phyloP scores from a whole-genome alignment of 92 coral and sea anemone species.

The Epizoanthus rinbou region DNA sequence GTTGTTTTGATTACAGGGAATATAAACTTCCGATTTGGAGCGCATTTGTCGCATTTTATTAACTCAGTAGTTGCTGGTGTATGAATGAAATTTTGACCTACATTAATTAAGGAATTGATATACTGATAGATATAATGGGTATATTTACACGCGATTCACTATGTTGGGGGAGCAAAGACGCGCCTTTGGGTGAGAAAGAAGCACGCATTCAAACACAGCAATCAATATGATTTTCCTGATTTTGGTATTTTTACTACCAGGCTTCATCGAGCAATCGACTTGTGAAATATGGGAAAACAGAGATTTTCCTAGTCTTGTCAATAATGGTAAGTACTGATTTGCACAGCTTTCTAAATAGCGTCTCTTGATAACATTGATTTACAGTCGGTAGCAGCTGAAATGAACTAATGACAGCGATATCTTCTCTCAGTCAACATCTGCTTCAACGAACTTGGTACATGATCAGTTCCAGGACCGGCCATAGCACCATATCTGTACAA shows the following conservation, averaged over 20 bases:
- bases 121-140: neutral
- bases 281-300: constrained; percentile 12
- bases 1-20: neutral
- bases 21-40: neutral
- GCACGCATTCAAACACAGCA: neutral
- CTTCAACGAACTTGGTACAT: too few relatives aligned
- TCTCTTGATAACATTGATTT: neutral
- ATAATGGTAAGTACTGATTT: neutral
- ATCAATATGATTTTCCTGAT: neutral
- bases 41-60: neutral
- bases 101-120: constrained; percentile 6
- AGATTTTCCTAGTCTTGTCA: neutral
- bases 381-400: neutral
- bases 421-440: too few relatives aligned
- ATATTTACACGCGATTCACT: neutral
- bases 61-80: too few relatives aligned
- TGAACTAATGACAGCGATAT: neutral
- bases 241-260: neutral
- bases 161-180: neutral
- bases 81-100: neutral
- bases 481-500: too few relatives aligned
- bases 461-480: too few relatives aligned
- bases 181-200: neutral
- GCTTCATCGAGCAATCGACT: neutral
- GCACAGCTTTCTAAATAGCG: neutral